Conservation (phyloP, 2,888 invertebrate species). For the Leptopterna dolabrata region DNA sequence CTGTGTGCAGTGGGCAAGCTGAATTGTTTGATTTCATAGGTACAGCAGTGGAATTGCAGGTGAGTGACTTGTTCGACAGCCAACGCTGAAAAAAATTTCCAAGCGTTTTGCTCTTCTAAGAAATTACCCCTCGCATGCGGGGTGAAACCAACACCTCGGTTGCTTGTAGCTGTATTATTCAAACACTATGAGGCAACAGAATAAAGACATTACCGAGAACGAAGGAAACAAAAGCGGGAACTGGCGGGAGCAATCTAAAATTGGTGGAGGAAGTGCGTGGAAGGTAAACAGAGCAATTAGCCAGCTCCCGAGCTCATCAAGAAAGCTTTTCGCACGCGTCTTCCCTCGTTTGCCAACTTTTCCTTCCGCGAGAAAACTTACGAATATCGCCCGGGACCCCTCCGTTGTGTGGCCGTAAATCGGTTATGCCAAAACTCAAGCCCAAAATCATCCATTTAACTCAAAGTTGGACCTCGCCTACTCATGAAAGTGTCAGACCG, state of each 20-base stretch:
- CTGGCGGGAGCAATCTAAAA: not conserved
- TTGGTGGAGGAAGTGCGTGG: not conserved
- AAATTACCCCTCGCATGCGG: too few relatives aligned
- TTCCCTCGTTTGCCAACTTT: conserved; percentile 1
- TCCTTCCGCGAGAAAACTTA: not conserved
- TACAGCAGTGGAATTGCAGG: too few relatives aligned
- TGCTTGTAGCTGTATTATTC: too few relatives aligned
- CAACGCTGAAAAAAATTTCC: too few relatives aligned
- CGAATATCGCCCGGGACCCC: not conserved
- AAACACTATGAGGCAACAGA: not conserved
- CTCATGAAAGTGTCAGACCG: conserved; percentile 11
- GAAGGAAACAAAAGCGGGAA: not conserved
- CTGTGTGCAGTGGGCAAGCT: too few relatives aligned
- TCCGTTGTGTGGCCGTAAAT: not conserved
- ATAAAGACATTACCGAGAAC: not conserved
- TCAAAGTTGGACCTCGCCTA: not conserved
- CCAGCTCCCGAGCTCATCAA: conserved; percentile 3
- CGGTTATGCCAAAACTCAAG: not conserved
- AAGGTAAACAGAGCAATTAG: not conserved
- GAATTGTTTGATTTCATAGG: too few relatives aligned
- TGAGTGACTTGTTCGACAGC: too few relatives aligned
- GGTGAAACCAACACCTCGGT: too few relatives aligned
- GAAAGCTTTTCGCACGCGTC: not conserved
- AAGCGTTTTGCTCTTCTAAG: too few relatives aligned
- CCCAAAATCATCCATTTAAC: not conserved